Evolutionary conservation across 2,797 vertebrate genomes (phyloP), one percentile per base, ranked within the genome.

Genomic region (Naso thynnoides): DNA sequence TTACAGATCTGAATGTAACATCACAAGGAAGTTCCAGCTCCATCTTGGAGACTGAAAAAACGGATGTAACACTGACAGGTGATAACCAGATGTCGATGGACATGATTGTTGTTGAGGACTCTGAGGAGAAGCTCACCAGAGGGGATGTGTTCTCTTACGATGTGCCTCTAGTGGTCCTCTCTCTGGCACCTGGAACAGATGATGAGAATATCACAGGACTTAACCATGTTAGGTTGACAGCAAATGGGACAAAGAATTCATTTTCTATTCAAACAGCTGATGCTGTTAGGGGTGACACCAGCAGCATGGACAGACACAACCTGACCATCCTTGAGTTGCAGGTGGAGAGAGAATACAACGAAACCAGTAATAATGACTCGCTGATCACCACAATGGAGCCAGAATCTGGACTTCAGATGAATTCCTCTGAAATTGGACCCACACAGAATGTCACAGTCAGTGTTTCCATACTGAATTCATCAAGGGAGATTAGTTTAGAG

Each of bases 111-210:
- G 16, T 13, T 0, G 64, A 81, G 24, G 73, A 76, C 9, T 68
- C 79, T 0, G 39, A 74, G 45, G 78, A 80, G 14, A 65, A 0
- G 47, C 14, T 70, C 39, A 71, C 48, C 2, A 70, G 85, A 55
- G 85, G 66, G 2, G 81, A 92, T 3, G 56, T 83, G n/a, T 93
- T 93, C 67, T 59, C 27, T 33, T 83, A 92, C 33, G 58, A 42
- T 9, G 73, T 64, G 16, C 41, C 55, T 42, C 26, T n/a, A n/a
- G n/a, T n/a, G n/a, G 36, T 42, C 55, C 45, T 41, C 27, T 50
- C 58, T 23, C 21, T 65, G 23, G 23, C 48, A 53, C 31, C 21
- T 6, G 62, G 44, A 59, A 61, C 38, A 19, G 23, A 26, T 4
- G 48, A 75, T n/a, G 16, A 62, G 27, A 59, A 44, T 47, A 66